Percentiles rank a stretch among this genome's conserved stretches.
These are phyloP conservation scores for Etheostoma cragini DNA, from an alignment of 2,113 vertebrate species.

Conservation along the genomic window DNA sequence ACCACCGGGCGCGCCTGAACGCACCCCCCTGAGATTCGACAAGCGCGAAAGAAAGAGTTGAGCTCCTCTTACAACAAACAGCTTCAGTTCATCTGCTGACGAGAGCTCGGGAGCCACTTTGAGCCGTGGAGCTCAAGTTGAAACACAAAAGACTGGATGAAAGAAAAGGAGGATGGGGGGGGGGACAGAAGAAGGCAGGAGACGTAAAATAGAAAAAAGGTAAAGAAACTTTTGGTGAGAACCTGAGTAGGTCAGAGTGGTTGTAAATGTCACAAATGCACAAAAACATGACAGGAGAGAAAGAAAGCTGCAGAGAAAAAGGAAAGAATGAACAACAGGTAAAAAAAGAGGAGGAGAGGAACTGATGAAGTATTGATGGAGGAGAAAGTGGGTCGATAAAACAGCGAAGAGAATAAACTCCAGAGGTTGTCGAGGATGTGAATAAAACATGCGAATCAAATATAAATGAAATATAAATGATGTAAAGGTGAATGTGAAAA, in stretches of 20 bases:
- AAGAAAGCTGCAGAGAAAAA: background rate
- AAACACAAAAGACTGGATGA: conserved; percentile 42
- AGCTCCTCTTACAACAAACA: conserved; percentile 51
- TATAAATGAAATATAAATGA: conserved; percentile 75
- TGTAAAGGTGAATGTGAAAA: conserved; percentile 58
- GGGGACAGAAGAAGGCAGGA: background rate
- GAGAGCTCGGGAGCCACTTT: conserved; percentile 15
- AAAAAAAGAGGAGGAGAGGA: conserved; percentile 23
- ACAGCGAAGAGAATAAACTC: conserved; percentile 66
- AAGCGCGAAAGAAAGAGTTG: conserved; percentile 15
- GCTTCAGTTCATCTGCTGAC: conserved; percentile 34
- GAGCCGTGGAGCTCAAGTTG: conserved; percentile 5
- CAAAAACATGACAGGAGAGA: background rate
- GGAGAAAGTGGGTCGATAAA: conserved; percentile 73
- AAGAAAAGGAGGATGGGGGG: background rate
- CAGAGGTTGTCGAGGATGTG: conserved; percentile 60
- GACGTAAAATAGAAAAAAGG: background rate
- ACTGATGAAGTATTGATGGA: conserved; percentile 70
- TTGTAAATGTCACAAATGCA: conserved; percentile 32
- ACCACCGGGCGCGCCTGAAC: conserved; percentile 31
- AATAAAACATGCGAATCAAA: conserved; percentile 76
- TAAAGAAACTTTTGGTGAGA: conserved; percentile 26
- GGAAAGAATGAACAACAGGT: conserved; percentile 53
- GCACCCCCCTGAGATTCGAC: conserved; percentile 29
- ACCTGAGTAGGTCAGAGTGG: conserved; percentile 21